Evolutionary conservation across 2,113 vertebrate species (phyloP), one percentile per base, ranked within the genome.

Genomic region (Dicentrarchus labrax): DNA sequence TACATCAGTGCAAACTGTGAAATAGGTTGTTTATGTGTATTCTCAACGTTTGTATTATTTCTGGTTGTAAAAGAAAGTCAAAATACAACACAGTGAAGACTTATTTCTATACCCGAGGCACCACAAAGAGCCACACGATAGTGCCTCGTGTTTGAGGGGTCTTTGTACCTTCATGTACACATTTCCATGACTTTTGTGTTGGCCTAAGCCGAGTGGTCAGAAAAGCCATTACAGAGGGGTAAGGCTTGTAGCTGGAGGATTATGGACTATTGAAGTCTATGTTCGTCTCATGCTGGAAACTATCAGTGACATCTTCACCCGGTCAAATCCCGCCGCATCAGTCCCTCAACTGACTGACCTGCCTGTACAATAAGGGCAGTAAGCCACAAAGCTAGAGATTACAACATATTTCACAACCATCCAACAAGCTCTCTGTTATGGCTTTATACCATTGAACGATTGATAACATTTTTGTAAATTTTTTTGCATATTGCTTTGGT

Each of bases 241-340:
- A 85, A 93, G 78, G 85, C 87, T 92, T 93, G 90, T 90, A 78
- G 86, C 88, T 57, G 71, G 91, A 89, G 91, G 90, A 93, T 94
- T 94, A 90, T 88, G 78, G 92, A 93, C 82, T 91, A 84, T 90
- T 91, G 88, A 91, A 89, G 88, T 94, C 86, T 82, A 86, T 92
- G 88, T 92, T 87, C 85, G 67, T 83, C 88, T 88, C 87, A 88
- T 89, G 85, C 87, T 91, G 83, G 86, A 94, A 93, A 92, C 91
- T 89, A 91, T 92, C 91, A 85, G 87, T 94, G 93, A 93, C 92
- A 93, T 94, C 90, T 94, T 95, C 92, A 94, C 93, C 92, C 78
- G 82, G 83, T 90, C 89, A 92, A 95, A 94, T 93, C 91, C 92
- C 87, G 86, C 53, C 17, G 89, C 91, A 85, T 94, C 94, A 91